Evolutionary conservation across 2,888 invertebrate genomes (phyloP), one percentile per base, ranked within the genome.

Genomic region (Machimus atricapillus): DNA sequence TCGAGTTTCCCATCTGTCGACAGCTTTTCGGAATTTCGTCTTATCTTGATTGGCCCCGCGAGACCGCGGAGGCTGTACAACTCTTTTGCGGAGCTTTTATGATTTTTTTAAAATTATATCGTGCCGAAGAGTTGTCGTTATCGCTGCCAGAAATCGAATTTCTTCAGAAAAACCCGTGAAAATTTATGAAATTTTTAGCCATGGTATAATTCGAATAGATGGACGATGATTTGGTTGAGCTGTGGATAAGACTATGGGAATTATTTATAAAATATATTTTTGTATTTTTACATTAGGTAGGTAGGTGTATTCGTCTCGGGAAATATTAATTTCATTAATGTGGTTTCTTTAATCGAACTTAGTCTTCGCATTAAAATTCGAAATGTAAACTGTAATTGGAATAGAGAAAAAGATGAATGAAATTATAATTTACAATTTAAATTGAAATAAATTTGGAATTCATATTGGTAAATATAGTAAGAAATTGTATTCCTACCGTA

Each of bases 1-100:
- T 85, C 85, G 27, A 74, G 37, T 85, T 85, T 74, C 85, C 73
- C 74, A 74, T 74, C 46, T 85, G 85, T 85, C 74, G 85, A 85
- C 85, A 85, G 85, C 74, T 85, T 74, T 46, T 46, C 85, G 74
- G 74, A 85, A 85, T 85, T 85, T 74, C 34, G 4, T 23, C 58
- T 82, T 82, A 82, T 82, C 82, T 82, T 66, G 82, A 82, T 82
- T 56, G 40, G n/a, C 31, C 34, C 52, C 27, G 14, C 78, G 27
- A 19, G 23, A 16, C 46, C n/a, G 79, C 5, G 19, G 27, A 76
- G 34, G n/a, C 37, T 76, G 43, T 16, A 6, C 19, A 40, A 34
- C 34, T 73, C 85, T 74, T 85, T 85, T 74, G 74, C 19, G 40
- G 74, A 85, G 74, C 74, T 85, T 85, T 85, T 85, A 85, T 85